Conservation (phyloP, 2,797 vertebrate genomes). For the Etheostoma perlongum region DNA sequence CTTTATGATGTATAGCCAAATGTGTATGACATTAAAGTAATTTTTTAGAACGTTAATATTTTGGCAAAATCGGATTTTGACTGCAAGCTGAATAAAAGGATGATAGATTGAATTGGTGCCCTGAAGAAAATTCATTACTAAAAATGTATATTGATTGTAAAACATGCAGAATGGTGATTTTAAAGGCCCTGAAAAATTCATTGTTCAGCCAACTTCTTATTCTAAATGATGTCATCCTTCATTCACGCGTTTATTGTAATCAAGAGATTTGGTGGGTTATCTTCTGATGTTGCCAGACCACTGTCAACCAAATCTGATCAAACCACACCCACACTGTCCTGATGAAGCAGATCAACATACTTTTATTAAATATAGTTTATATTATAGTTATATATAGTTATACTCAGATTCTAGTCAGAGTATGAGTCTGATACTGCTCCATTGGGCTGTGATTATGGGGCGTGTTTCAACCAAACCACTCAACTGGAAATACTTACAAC, state of each 20-base stretch:
- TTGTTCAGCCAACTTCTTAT: neutral
- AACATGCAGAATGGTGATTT: neutral
- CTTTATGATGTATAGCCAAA: constrained; percentile 1
- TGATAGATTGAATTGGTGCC: constrained; percentile 5
- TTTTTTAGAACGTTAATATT: neutral
- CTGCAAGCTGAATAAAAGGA: neutral
- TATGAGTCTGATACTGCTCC: too few relatives aligned
- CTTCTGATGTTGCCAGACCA: neutral
- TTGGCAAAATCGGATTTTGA: neutral
- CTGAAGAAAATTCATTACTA: neutral
- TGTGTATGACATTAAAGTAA: neutral
- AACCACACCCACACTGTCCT: neutral
- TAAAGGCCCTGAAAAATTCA: neutral
- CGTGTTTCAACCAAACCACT: too few relatives aligned
- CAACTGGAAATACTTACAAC: too few relatives aligned
- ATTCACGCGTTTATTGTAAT: neutral
- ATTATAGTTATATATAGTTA: too few relatives aligned
- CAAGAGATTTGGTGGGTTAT: neutral
- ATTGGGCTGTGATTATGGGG: too few relatives aligned
- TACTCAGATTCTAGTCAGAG: too few relatives aligned
- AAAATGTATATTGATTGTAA: neutral
- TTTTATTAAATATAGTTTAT: neutral
- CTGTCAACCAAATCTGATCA: neutral
- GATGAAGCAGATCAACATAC: neutral
- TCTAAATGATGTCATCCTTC: neutral